Evolutionary conservation across 2,888 invertebrate genomes (phyloP).

Genomic region (Dynastes tityus): DNA sequence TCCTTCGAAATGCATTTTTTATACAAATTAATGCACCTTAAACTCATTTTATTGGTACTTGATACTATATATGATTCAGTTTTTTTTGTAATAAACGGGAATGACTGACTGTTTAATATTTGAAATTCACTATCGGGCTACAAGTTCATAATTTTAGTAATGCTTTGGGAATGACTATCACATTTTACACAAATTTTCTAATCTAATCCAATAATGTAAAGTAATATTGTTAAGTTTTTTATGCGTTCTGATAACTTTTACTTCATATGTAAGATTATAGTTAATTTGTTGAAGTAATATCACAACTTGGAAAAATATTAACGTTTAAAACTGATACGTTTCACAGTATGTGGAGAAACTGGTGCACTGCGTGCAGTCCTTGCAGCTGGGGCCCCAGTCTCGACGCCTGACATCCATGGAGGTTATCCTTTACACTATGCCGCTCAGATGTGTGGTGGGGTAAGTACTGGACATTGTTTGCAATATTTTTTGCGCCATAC

Average conservation of each 20-base stretch:
- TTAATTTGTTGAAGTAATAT: no score
- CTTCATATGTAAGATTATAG: no score
- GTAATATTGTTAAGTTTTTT: no score
- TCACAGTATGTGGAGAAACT: conserved; percentile 91
- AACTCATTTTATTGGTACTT: neutral
- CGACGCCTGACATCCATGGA: conserved; percentile 93
- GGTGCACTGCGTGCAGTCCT: conserved; percentile 90
- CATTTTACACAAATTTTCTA: no score
- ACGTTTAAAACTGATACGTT: neutral
- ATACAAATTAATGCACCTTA: conserved; percentile 21
- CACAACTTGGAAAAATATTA: no score
- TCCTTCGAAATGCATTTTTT: conserved; percentile 17
- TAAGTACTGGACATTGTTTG: conserved; percentile 58
- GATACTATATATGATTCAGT: neutral
- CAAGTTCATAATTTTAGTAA: no score
- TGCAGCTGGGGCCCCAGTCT: conserved; percentile 89
- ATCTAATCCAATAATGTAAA: no score
- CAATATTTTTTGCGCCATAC: neutral
- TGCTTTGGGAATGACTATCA: no score
- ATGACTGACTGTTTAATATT: no score
- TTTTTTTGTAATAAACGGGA: neutral
- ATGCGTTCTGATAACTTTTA: no score
- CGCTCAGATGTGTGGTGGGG: conserved; percentile 95
- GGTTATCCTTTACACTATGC: conserved; percentile 98
- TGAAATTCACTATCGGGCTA: no score